phyloP scores from a whole-genome alignment of 1,140 invertebrate species.

The Eurosta solidaginis region DNA sequence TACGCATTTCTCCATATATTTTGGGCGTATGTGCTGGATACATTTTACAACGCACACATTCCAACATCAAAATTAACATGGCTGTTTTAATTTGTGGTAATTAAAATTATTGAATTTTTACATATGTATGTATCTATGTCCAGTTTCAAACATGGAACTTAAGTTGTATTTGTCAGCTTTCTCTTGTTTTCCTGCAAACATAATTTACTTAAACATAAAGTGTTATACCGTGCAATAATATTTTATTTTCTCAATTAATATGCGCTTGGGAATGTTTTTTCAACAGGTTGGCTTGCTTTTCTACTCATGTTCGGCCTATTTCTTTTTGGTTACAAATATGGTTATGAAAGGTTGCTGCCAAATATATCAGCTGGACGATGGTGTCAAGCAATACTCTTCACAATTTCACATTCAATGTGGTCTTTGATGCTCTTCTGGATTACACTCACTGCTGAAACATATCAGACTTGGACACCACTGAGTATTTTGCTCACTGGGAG shows the following conservation, averaged over 20 bases:
- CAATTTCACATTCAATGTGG: slow-evolving; percentile 24
- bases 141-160: too few relatives aligned
- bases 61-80: slow-evolving; percentile 53
- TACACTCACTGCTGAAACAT: neutral
- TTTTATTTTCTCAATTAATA: neutral
- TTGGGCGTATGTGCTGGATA: slow-evolving; percentile 59
- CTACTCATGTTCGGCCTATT: neutral
- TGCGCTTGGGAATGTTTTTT: neutral
- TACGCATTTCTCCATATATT: slow-evolving; percentile 59
- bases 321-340: slow-evolving; percentile 31
- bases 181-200: too few relatives aligned
- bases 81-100: slow-evolving; percentile 42
- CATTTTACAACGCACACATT: slow-evolving; percentile 54
- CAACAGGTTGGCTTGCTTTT: slow-evolving; percentile 30
- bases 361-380: neutral
- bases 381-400: neutral
- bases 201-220: too few relatives aligned
- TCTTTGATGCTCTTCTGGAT: slow-evolving; percentile 26
- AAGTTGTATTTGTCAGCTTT: too few relatives aligned
- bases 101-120: neutral
- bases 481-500: neutral
- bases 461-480: neutral
- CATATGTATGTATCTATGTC: too few relatives aligned
- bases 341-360: neutral
- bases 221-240: too few relatives aligned